Evolutionary conservation across 2,888 invertebrate genomes (phyloP), one percentile per base, ranked within the genome.

Genomic region (Pseudococcus longispinus): DNA sequence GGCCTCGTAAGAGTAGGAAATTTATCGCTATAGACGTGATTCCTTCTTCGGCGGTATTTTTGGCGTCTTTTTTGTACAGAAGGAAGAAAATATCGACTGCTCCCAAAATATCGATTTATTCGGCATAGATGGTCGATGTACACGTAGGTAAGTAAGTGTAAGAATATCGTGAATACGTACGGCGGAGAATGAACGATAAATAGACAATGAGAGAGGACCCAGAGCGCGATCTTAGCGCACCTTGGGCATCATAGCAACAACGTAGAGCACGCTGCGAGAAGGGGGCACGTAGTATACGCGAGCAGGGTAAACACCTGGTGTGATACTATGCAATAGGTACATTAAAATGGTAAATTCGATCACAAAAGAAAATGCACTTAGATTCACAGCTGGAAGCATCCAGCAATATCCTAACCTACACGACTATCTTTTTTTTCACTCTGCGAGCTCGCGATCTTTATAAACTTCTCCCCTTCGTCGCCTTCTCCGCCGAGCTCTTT

Each of bases 291-390:
- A 84, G 65, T 87, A 87, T 87, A 83, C 82, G 42, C 83, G 60
- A 87, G 83, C 82, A 83, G 87, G 87, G 60, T 87, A 87, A 87
- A 87, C 87, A 87, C 87, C 87, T 87, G 87, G 87, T 87, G 87
- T 83, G 87, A 87, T 83, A 87, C 82, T 83, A 87, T 87, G 87
- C 87, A 87, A 83, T 82, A 87, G 87, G 83, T 83, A 87, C 84
- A 87, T 87, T 87, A 87, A 87, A 87, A 87, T 87, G 84, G 87
- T 87, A 87, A 87, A 87, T 87, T 83, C 87, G 87, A 87, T 87
- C 74, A 87, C 87, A 87, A 87, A 87, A 87, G 87, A 87, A 83
- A 83, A 84, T 87, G 83, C 87, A 87, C 87, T 87, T 87, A 87
- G 83, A 83, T 87, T 87, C 87, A 87, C 87, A 87, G 87, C 87